Conservation (phyloP, 2,888 invertebrate species). For the Teleiodes luculella region DNA sequence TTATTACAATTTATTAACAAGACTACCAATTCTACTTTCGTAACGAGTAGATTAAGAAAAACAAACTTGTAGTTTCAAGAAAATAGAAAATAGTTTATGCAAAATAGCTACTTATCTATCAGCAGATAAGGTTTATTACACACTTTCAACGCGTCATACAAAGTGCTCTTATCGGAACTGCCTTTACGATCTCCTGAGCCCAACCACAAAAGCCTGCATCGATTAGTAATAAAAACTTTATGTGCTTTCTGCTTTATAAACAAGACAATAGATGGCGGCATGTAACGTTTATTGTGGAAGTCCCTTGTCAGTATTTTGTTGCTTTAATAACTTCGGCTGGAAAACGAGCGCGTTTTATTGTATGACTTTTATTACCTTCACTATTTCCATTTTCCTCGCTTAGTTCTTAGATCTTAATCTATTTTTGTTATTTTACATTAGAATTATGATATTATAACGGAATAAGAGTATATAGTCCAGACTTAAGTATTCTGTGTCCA, state of each 20-base stretch:
- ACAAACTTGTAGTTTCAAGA: no score
- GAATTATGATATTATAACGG: no score
- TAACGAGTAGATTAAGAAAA: no score
- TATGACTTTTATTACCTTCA: background rate
- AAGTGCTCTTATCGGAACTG: background rate
- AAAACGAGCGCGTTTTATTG: background rate
- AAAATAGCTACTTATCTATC: no score
- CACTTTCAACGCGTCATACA: background rate
- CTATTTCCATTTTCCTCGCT: no score
- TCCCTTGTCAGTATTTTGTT: constrained; percentile 22
- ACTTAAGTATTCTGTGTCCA: no score
- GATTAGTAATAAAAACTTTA: constrained; percentile 44
- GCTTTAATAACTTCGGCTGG: constrained; percentile 23
- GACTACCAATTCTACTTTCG: no score
- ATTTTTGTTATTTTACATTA: no score
- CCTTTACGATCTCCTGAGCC: constrained; percentile 6
- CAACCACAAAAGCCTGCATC: constrained; percentile 24
- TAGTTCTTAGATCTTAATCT: no score
- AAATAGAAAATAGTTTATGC: no score
- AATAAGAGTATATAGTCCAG: no score
- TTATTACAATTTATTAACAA: no score
- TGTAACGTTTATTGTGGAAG: constrained; percentile 12
- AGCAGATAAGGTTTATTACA: background rate
- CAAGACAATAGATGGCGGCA: constrained; percentile 30
- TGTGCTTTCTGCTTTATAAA: constrained; percentile 35